Evolutionary conservation across 2,888 invertebrate genomes (phyloP).

Genomic region (Dorcus parallelipipedus): DNA sequence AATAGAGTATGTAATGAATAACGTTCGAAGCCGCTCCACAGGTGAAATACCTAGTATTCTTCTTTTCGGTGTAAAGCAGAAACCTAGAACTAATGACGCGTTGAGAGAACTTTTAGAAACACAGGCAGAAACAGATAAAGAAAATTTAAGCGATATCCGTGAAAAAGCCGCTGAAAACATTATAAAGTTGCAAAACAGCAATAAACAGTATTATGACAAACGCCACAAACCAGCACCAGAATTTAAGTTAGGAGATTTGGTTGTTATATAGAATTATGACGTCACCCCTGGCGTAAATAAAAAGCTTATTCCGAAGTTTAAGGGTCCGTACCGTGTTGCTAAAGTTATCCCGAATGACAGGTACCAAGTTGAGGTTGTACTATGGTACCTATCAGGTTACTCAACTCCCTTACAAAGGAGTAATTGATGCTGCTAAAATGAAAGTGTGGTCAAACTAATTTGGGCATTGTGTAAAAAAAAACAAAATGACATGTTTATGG

Average conservation of each 20-base stretch:
- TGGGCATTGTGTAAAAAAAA: too few relatives aligned
- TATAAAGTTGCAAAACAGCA: constrained; percentile 23
- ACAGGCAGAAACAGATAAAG: not conserved
- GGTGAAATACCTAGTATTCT: constrained; percentile 28
- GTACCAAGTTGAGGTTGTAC: too few relatives aligned
- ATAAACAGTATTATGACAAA: constrained; percentile 28
- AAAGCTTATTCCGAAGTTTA: not conserved
- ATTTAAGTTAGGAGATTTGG: constrained; percentile 24
- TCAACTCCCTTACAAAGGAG: too few relatives aligned
- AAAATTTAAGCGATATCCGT: constrained; percentile 22
- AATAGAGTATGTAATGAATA: constrained; percentile 21
- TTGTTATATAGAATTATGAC: constrained; percentile 24
- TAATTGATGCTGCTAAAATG: too few relatives aligned
- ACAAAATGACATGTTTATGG: too few relatives aligned
- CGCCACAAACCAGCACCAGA: constrained; percentile 24
- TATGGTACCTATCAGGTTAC: too few relatives aligned
- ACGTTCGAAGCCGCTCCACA: constrained; percentile 21
- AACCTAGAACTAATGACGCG: constrained; percentile 19
- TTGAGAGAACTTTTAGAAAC: constrained; percentile 5
- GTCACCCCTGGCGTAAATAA: constrained; percentile 17
- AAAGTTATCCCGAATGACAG: too few relatives aligned
- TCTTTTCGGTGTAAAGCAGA: constrained; percentile 32
- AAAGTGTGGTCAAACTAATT: too few relatives aligned
- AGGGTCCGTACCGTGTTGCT: not conserved
- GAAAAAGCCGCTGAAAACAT: constrained; percentile 20